These are phyloP conservation scores for Ormyrus nitidulus DNA, from an alignment of 2,888 invertebrate species.

Conservation along the genomic window DNA sequence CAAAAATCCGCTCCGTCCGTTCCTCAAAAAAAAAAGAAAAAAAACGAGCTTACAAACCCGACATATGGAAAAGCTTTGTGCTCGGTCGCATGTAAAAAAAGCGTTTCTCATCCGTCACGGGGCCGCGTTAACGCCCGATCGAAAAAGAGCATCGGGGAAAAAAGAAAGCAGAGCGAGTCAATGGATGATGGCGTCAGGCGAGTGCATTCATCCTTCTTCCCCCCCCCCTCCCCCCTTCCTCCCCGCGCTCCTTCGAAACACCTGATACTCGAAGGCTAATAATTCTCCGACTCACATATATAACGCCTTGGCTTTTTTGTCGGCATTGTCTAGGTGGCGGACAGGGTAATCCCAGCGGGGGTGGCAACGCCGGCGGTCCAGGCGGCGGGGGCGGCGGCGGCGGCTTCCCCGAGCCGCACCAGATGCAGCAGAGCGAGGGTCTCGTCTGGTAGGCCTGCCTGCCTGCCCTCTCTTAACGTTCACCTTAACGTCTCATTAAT, in stretches of 20 bases:
- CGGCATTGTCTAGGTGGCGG: conserved; percentile 79
- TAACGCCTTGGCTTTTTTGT: neutral
- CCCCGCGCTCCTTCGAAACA: neutral
- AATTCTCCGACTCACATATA: neutral
- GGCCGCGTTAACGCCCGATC: neutral
- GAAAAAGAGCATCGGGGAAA: neutral
- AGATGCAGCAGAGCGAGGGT: conserved; percentile 84
- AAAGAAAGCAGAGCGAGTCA: neutral
- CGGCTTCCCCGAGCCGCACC: conserved; percentile 85
- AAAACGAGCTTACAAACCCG: too few relatives aligned
- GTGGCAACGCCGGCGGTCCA: conserved; percentile 84
- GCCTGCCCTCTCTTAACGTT: conserved; percentile 53
- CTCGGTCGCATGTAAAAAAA: neutral
- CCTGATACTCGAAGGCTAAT: conserved; percentile 1
- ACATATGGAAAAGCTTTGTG: neutral
- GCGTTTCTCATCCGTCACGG: neutral
- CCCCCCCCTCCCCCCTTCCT: neutral
- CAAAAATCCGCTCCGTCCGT: too few relatives aligned
- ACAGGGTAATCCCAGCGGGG: conserved; percentile 82
- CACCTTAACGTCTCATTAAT: conserved; percentile 67
- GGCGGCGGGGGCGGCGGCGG: conserved; percentile 82
- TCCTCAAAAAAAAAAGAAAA: too few relatives aligned
- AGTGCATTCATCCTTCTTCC: too few relatives aligned
- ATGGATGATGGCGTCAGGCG: neutral
- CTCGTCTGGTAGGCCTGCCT: conserved; percentile 82